These are phyloP conservation scores for Lithophane leautieri DNA, from an alignment of 2,888 invertebrate species.

Conservation along the genomic window DNA sequence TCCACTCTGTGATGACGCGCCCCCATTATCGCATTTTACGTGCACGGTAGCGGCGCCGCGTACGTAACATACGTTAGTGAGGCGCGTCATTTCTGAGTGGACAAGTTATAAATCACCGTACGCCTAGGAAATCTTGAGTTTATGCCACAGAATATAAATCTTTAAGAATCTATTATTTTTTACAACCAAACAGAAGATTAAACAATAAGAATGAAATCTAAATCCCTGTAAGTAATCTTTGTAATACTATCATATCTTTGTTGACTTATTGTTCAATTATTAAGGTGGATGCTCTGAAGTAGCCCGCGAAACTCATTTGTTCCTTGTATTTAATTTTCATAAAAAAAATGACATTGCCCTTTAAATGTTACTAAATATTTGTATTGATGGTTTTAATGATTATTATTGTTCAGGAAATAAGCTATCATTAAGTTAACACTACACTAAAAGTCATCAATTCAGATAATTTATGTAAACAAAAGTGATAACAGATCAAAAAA, in stretches of 20 bases:
- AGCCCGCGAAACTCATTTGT: neutral
- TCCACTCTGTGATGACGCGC: too few species aligned
- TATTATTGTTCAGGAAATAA: neutral
- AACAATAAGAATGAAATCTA: slow-evolving; percentile 61
- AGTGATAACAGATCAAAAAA: too few species aligned
- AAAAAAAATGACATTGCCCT: neutral
- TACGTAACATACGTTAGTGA: too few species aligned
- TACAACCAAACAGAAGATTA: slow-evolving; percentile 65
- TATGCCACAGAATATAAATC: neutral
- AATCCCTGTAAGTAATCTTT: slow-evolving; percentile 43
- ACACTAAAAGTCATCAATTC: too few species aligned
- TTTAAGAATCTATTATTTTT: slow-evolving; percentile 46
- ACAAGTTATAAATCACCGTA: slow-evolving; percentile 4
- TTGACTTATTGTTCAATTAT: slow-evolving; percentile 54
- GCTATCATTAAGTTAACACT: neutral
- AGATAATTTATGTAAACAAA: too few species aligned
- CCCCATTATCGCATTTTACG: too few species aligned
- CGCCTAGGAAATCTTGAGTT: neutral
- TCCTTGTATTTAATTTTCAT: neutral
- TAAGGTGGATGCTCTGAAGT: neutral
- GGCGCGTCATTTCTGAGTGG: too few species aligned
- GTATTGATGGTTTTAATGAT: neutral
- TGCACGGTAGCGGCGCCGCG: too few species aligned
- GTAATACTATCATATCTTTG: slow-evolving; percentile 51
- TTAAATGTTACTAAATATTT: neutral